Conservation (phyloP, 1,140 invertebrate genomes). For the Aethina tumida region DNA sequence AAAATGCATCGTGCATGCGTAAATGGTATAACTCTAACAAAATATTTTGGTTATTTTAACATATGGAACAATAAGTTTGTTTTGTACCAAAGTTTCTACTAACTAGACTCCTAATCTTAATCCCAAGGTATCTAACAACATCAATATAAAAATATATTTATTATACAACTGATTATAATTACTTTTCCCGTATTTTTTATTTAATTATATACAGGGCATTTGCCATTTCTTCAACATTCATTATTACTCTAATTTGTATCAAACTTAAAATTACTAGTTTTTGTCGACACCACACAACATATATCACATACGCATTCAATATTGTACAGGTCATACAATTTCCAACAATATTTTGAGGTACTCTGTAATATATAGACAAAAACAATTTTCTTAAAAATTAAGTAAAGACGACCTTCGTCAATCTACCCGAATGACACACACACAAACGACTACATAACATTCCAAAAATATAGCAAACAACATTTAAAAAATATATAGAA, state of each 20-base stretch:
- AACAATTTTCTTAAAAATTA: no score
- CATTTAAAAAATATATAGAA: no score
- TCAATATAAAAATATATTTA: conserved; percentile 28
- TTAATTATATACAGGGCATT: conserved; percentile 6
- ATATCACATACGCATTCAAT: conserved; percentile 8
- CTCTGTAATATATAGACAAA: no score
- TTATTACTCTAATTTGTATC: conserved; percentile 1
- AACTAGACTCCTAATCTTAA: conserved; percentile 14
- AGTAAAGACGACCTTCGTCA: no score
- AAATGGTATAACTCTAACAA: conserved; percentile 8
- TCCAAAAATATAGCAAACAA: no score
- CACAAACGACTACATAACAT: no score
- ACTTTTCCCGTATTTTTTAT: conserved; percentile 14
- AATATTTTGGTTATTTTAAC: conserved; percentile 9
- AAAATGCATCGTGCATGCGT: conserved; percentile 22
- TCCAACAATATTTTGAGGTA: no score
- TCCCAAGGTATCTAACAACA: conserved; percentile 19
- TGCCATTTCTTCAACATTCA: conserved; percentile 3
- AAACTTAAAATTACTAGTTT: conserved; percentile 5
- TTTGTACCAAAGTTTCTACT: conserved; percentile 23
- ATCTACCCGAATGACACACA: no score
- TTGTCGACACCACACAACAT: no score
- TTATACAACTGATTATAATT: conserved; percentile 18
- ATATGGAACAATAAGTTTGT: conserved; percentile 13
- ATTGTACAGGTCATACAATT: conserved; percentile 1